Evolutionary conservation across 2,113 vertebrate genomes (phyloP), one percentile per base, ranked within the genome.

Genomic region (Scomber scombrus): DNA sequence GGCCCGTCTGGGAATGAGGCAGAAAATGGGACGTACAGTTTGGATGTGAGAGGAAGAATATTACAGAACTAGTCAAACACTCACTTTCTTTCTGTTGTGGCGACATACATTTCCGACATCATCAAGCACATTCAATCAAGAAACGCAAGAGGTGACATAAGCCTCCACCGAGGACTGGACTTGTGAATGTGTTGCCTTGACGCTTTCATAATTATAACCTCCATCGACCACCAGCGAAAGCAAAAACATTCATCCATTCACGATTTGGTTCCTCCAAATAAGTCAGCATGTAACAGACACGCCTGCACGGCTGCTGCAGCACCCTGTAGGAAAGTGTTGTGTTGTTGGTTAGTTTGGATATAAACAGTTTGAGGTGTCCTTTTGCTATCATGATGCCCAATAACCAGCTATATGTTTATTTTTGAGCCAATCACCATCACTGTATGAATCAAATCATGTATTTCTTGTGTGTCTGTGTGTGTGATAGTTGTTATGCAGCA

Each of bases 401-500:
- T 15, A 40, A 29, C 43, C 18, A 9, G 2, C n/a, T 15, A n/a
- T 34, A 21, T 0, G 23, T 26, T 76, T 56, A 19, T 51, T 34
- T 10, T 65, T 21, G 8, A 61, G n/a, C 45, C 16, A 71, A 69
- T 49, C 5, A 49, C 18, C 11, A 40, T 40, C 34, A 10, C 58
- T n/a, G 6, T 56, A 49, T 62, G 9, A 29, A 29, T 34, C 18
- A 68, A 11, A 43, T 21, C 1, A 13, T 75, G 31, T 23, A 15
- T 61, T 52, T 67, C 19, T 26, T 71, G 8, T 29, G 23, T 26
- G 23, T 34, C 11, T 46, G 12, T 85, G 18, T 91, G 78, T 73
- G 51, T 94, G 93, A 19, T 81, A 99, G 98, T 96, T 99, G 93
- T 97, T 99, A 90, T 98, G 97, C 96, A 97, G 95, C 82, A 92